These are phyloP conservation scores for Tachina fera DNA, from an alignment of 2,888 invertebrate genomes.

Conservation along the genomic window DNA sequence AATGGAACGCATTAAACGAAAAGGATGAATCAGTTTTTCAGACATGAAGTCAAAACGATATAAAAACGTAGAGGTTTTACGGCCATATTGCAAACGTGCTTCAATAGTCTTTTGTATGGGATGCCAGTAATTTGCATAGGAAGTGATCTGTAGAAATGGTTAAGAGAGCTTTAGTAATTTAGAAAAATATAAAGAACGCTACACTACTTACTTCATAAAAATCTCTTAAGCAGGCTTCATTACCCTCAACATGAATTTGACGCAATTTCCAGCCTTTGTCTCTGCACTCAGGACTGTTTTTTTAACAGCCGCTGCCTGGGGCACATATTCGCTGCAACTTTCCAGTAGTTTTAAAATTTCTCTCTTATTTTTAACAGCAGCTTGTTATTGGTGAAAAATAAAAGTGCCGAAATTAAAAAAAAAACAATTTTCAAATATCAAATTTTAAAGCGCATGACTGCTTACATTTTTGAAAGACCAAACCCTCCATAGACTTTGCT, in stretches of 20 bases:
- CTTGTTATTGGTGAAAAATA: constrained; percentile 23
- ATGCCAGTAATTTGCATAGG: constrained; percentile 75
- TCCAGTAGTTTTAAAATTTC: constrained; percentile 46
- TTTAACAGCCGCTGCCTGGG: constrained; percentile 36
- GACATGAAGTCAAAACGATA: constrained; percentile 77
- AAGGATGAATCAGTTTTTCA: constrained; percentile 74
- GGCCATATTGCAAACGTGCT: constrained; percentile 52
- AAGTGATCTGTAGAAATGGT: constrained; percentile 71
- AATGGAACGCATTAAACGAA: constrained; percentile 71
- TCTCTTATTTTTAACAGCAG: constrained; percentile 31
- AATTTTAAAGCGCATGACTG: too few species aligned
- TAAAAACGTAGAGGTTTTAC: constrained; percentile 73
- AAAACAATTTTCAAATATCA: too few species aligned
- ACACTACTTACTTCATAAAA: constrained; percentile 70
- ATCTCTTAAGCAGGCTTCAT: constrained; percentile 69
- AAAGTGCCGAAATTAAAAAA: too few species aligned
- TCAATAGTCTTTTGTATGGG: constrained; percentile 58
- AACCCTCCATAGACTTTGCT: too few species aligned
- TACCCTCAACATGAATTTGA: constrained; percentile 66
- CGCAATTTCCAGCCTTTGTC: constrained; percentile 72
- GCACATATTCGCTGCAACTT: constrained; percentile 64
- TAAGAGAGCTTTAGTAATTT: neutral
- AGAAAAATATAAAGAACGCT: neutral
- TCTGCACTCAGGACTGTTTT: constrained; percentile 61
- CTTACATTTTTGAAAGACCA: too few species aligned